phyloP scores from a whole-genome alignment of 2,797 vertebrate genomes.

The Thamnophis elegans region DNA sequence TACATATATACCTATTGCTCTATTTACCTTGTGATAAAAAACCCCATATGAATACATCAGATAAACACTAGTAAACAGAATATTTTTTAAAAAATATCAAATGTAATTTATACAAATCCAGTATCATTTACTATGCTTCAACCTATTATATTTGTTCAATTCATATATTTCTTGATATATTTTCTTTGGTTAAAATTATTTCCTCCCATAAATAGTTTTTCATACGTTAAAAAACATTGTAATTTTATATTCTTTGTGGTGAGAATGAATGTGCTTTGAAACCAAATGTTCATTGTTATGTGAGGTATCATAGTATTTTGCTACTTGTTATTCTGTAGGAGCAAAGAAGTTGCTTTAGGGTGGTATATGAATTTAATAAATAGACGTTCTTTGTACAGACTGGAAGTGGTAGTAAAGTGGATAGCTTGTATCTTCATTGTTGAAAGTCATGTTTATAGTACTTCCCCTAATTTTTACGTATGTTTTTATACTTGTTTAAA shows the following conservation, averaged over 20 bases:
- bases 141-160: neutral
- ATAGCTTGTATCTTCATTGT: neutral
- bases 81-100: neutral
- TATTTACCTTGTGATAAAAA: neutral
- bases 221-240: neutral
- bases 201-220: neutral
- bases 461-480: neutral
- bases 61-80: neutral
- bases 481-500: neutral
- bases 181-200: neutral
- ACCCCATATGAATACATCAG: neutral
- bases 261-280: neutral
- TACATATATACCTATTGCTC: neutral
- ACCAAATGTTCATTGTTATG: neutral
- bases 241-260: neutral
- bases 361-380: neutral
- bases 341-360: neutral
- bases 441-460: neutral
- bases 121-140: neutral
- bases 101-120: neutral
- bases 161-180: neutral
- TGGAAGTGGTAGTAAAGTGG: neutral
- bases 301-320: neutral
- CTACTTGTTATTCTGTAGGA: neutral
- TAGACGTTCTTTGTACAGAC: neutral